Base-by-base conservation (phyloP, 37 sponge, comb jelly and placozoan species). In the Beroe ovata region DNA sequence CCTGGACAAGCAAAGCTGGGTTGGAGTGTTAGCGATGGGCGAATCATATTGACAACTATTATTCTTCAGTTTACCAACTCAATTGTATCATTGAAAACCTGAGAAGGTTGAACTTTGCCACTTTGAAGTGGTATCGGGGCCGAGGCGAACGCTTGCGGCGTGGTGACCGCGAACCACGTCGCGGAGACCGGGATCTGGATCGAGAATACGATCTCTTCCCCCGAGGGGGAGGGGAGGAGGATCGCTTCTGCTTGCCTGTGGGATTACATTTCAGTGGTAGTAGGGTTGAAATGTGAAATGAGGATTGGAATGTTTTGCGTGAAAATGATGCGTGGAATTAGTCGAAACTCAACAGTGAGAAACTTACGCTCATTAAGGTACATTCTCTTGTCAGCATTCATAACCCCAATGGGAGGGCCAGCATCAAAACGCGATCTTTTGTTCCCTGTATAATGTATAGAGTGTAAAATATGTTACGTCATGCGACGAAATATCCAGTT, bases 41-140 rank as follows among this genome's bases (percentile, higher is more conserved):
- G n/a, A n/a, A n/a, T n/a, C n/a, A n/a, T n/a, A n/a, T n/a, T n/a
- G n/a, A n/a, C n/a, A n/a, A n/a, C n/a, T n/a, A n/a, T n/a, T n/a
- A n/a, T n/a, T n/a, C n/a, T n/a, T n/a, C n/a, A n/a, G n/a, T n/a
- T n/a, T n/a, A n/a, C n/a, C n/a, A n/a, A n/a, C n/a, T n/a, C n/a
- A n/a, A n/a, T n/a, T n/a, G n/a, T n/a, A n/a, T n/a, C n/a, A n/a
- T n/a, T n/a, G n/a, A n/a, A n/a, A n/a, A 66, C 69, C 69, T 66
- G 69, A 66, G 69, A 4, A 66, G 69, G 69, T 32, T 66, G 69
- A 66, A 66, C 69, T 66, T 66, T 8, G 69, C 69, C 32, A 66
- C 25, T 32, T 66, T 66, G 69, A 66, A 25, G 69, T 25, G 18
- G 36, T 66, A 66, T 66, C 69, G 1, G 36, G 33, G 25, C 16